Evolutionary conservation across 2,888 invertebrate genomes (phyloP).

Genomic region (Cryptophagus acutangulus): DNA sequence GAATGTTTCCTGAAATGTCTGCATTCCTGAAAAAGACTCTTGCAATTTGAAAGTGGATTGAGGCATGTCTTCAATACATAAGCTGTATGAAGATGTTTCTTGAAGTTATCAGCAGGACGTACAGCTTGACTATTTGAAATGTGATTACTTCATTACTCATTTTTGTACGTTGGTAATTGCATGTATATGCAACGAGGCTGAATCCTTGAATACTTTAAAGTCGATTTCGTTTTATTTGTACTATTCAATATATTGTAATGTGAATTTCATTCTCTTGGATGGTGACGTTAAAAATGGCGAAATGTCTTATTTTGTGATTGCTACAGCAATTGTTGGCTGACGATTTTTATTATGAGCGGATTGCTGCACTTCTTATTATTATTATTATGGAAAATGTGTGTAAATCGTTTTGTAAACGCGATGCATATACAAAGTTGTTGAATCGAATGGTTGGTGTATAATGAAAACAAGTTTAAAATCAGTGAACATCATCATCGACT

Average conservation of each 20-base stretch:
- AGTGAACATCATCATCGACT: conserved; percentile 2
- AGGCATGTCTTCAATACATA: too few species aligned
- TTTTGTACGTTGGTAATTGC: conserved; percentile 7
- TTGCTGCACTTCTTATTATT: not conserved
- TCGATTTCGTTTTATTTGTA: too few species aligned
- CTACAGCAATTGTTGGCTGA: not conserved
- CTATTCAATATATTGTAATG: not conserved
- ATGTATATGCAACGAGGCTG: too few species aligned
- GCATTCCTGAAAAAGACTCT: too few species aligned
- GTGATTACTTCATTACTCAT: conserved; percentile 9
- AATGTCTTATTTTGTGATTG: conserved; percentile 4
- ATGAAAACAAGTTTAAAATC: conserved; percentile 4
- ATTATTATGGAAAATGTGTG: conserved; percentile 1
- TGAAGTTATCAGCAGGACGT: conserved; percentile 8
- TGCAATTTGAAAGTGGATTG: too few species aligned
- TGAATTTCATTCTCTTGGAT: not conserved
- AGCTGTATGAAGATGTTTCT: too few species aligned
- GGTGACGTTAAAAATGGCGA: not conserved
- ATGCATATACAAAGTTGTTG: not conserved
- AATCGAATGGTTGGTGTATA: too few species aligned
- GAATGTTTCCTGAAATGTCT: too few species aligned
- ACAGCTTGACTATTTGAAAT: conserved; percentile 6
- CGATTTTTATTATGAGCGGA: not conserved
- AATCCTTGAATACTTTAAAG: too few species aligned
- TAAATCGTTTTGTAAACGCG: not conserved